Base-by-base conservation (phyloP, 2,797 vertebrate genomes). In the Otolemur crassicaudatus region DNA sequence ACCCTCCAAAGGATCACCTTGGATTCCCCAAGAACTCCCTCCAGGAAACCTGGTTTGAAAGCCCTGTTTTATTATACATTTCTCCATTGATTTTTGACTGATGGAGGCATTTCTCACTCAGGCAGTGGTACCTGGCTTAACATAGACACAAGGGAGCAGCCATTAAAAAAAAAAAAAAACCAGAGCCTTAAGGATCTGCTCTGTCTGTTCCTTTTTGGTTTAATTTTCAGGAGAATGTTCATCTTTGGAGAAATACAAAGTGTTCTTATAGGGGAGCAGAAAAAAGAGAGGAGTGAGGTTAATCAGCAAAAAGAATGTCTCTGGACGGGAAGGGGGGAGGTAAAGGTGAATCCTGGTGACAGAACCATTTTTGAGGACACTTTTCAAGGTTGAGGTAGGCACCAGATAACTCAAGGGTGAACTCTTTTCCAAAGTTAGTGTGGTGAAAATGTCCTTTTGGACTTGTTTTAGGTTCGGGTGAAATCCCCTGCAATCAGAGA, bases 211-310 rank as follows among this genome's bases (percentile, higher is more conserved):
- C 53, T 49, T 87, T 77, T 79, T 65, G 58, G 53, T 89, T 65
- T 81, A n/a, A 43, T 90, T 94, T 96, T 93, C 63, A 76, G 60
- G 61, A 20, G 49, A 72, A 67, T 84, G n/a, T 96, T 60, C 91
- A 69, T 61, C n/a, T 40, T 27, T 37, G 85, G 85, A 89, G 56
- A 96, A 93, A 94, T 72, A 31, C 37, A 49, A 92, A 29, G 34
- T 88, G 14, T 92, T 92, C 73, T 95, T 61, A 61, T 76, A 79
- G 23, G 12, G 67, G 88, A 87, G 75, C 20, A 49, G 77, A 72
- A 91, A 60, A 43, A n/a, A 34, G 40, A 43, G n/a, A 72, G 61
- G 53, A 29, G 6, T 60, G 17, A 60, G 53, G 43, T 82, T 85
- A 69, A 73, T 72, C 69, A 56, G 43, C 23, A 49, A 92, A 72